Base-by-base conservation (phyloP, 2,797 vertebrate species). In the Smutsia gigantea region DNA sequence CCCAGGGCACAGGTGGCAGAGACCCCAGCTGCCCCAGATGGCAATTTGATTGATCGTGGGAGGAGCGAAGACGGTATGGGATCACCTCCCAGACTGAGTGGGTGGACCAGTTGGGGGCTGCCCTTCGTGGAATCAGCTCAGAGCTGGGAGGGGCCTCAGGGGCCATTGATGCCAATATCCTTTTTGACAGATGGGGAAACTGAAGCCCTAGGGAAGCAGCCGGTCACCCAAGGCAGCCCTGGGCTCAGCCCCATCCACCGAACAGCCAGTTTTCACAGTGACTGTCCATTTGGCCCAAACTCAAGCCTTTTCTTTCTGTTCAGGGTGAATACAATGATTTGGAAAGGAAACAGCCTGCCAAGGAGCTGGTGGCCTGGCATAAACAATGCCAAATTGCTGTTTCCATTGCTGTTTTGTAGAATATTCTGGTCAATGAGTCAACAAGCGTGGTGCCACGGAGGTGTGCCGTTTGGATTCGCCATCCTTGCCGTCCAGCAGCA, bases 121-220 rank as follows among this genome's bases (percentile, higher is more conserved):
- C 66, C 68, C 57, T 63, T 31, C 37, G 25, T 59, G 34, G 82
- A 11, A 59, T 64, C 63, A n/a, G 83, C 66, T 51, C 29, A 25
- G 51, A 68, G 64, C 25, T 15, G 37, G 9, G 29, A 34, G 51
- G 39, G 39, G 21, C 64, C 68, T 69, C 34, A 0, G 77, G 64
- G 90, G 25, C 69, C 81, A 6, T 0, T 0, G 75, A 61, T 13
- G 7, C n/a, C 29, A 78, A 2, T 0, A 1, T 66, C 34, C 27
- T 84, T 69, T 79, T 83, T n/a, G 75, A 94, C 87, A 96, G 87
- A 90, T 85, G 87, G 87, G 69, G 55, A 79, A 53, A 49, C 63
- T 2, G 53, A 83, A 68, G 68, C 74, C 82, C 49, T 9, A 0
- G 5, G 37, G 86, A 4, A 51, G 59, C n/a, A 5, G 14, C 9